phyloP scores from a whole-genome alignment of 1,140 invertebrate species.

The Coenobita brevimanus region DNA sequence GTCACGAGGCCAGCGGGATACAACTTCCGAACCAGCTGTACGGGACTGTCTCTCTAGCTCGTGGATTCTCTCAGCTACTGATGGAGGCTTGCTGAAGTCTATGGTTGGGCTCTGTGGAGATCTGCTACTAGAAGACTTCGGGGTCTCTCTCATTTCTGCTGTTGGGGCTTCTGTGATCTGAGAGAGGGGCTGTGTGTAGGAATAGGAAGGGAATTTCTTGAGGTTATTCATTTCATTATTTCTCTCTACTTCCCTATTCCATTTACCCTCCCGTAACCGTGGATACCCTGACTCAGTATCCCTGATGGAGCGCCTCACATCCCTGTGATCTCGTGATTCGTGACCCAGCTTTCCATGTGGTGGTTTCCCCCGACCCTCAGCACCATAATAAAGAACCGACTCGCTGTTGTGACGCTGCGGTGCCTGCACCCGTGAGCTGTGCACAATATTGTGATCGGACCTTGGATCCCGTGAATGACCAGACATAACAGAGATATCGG shows the following conservation, averaged over 20 bases:
- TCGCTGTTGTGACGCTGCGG: constrained; percentile 87
- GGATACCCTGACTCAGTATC: constrained; percentile 55
- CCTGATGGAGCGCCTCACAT: constrained; percentile 62
- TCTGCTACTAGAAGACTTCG: constrained; percentile 42
- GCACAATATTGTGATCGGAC: constrained; percentile 80
- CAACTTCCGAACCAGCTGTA: constrained; percentile 71
- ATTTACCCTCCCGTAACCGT: constrained; percentile 66
- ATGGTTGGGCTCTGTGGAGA: constrained; percentile 73
- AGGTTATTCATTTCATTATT: constrained; percentile 70
- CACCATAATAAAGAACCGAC: constrained; percentile 81
- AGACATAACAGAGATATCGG: constrained; percentile 78
- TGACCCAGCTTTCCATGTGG: constrained; percentile 49
- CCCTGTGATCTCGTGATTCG: constrained; percentile 44
- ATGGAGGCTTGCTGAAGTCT: constrained; percentile 75
- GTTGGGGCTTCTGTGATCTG: constrained; percentile 67
- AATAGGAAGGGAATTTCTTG: constrained; percentile 71
- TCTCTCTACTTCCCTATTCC: constrained; percentile 68
- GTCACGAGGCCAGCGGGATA: constrained; percentile 34
- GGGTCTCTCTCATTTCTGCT: constrained; percentile 66
- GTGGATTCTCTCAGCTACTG: constrained; percentile 84
- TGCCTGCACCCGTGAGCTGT: constrained; percentile 85
- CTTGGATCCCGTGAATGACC: constrained; percentile 69
- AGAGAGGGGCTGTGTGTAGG: constrained; percentile 70
- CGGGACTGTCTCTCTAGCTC: constrained; percentile 79
- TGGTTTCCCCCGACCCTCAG: constrained; percentile 68